Conservation (phyloP, 2,113 vertebrate genomes). For the Rhinolophus sinicus region DNA sequence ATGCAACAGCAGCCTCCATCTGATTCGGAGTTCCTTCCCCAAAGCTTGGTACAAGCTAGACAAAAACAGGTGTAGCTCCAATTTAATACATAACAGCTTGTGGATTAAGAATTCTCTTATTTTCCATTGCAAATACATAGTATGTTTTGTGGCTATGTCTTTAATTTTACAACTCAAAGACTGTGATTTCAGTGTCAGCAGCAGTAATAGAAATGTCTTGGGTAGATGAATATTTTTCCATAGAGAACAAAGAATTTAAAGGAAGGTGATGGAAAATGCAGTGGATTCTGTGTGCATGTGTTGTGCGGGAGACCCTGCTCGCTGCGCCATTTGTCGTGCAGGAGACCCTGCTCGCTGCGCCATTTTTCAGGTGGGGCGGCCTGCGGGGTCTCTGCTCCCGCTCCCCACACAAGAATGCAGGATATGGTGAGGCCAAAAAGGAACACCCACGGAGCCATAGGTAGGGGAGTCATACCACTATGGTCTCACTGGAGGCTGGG, state of each 20-base stretch:
- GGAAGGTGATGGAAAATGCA: neutral
- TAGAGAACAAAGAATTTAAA: neutral
- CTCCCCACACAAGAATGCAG: too few species aligned
- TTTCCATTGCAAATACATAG: conserved; percentile 45
- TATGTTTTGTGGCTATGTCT: neutral
- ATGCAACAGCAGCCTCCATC: neutral
- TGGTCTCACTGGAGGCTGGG: too few species aligned
- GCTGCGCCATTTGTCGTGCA: too few species aligned
- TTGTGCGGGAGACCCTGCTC: too few species aligned
- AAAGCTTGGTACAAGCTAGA: conserved; percentile 31
- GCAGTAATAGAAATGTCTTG: neutral
- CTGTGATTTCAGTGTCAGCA: neutral
- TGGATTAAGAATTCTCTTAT: conserved; percentile 24
- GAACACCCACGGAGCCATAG: too few species aligned
- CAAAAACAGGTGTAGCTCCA: conserved; percentile 54
- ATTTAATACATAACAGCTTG: conserved; percentile 49
- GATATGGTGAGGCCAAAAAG: too few species aligned
- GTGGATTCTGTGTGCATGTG: neutral
- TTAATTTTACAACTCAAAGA: conserved; percentile 51
- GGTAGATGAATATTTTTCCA: neutral
- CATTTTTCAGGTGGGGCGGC: too few species aligned
- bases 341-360: too few species aligned
- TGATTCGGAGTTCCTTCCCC: conserved; percentile 40
- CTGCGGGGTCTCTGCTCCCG: too few species aligned
- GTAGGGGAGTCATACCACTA: too few species aligned